Evolutionary conservation across 2,888 invertebrate genomes (phyloP).

Genomic region (Nephrotoma guestfalica): DNA sequence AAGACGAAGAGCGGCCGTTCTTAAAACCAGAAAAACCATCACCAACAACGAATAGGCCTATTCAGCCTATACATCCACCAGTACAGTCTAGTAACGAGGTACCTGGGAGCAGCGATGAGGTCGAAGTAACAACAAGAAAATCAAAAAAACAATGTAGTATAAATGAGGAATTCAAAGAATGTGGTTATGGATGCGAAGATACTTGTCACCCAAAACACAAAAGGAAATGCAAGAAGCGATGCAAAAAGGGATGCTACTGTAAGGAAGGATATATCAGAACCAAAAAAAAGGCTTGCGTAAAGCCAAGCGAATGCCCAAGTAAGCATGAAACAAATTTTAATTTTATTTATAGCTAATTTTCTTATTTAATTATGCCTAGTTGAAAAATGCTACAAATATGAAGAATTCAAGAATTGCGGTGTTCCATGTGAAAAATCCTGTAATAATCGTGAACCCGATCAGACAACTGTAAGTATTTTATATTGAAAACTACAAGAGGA

Average conservation of each 20-base stretch:
- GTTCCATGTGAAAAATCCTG: neutral
- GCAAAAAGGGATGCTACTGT: neutral
- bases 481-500: too few species aligned
- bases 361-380: neutral
- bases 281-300: neutral
- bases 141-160: neutral
- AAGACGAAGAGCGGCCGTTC: too few species aligned
- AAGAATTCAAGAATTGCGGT: neutral
- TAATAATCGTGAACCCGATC: neutral
- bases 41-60: neutral
- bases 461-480: neutral
- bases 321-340: neutral
- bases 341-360: neutral
- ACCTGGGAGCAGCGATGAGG: neutral
- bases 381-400: neutral
- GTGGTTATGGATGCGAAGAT: neutral
- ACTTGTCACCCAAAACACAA: neutral
- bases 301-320: neutral
- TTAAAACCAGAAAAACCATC: too few species aligned
- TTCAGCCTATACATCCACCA: neutral
- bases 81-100: neutral
- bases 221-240: neutral
- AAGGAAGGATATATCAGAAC: neutral
- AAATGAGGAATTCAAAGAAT: neutral
- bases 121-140: neutral